Evolutionary conservation across 2,797 vertebrate species (phyloP), one percentile per base, ranked within the genome.

Genomic region (Picus viridis): DNA sequence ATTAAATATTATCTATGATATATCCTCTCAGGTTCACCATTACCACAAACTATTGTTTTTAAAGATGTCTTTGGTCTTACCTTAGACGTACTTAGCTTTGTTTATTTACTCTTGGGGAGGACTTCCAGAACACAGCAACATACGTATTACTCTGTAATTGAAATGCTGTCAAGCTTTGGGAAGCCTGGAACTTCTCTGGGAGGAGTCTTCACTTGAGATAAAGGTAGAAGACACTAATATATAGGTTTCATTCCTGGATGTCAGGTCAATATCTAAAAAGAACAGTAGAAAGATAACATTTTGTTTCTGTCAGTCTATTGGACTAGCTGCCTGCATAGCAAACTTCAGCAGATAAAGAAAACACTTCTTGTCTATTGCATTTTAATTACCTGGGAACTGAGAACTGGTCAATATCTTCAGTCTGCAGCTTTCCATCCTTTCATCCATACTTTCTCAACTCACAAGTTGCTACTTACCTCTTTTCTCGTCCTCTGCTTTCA

Each of bases 341-440:
- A 80, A 76, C n/a, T 82, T 78, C 26, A 61, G 49, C 22, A 77
- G 72, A 74, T 74, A 71, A 90, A 75, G 34, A 69, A 88, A 91
- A 54, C 58, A 12, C 2, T 85, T 77, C 39, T 83, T 90, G 27
- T 58, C 41, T 69, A 41, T 53, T 83, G 30, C 64, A 51, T 88
- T 88, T 80, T 77, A 79, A 82, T 89, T 74, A 65, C 45, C 69
- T 85, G 24, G 24, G n/a, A 94, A 68, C 54, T 32, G n/a, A 89
- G 58, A 90, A 83, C 8, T 26, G 30, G 49, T 82, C 81, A 88
- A 26, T 86, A 76, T 59, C 56, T 67, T 71, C 47, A 78, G 17
- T 4, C 41, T 57, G 10, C 34, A 84, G 24, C 45, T 84, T 78
- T 45, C 12, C 67, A 17, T 62, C 17, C 32, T 54, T 73, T 41